Evolutionary conservation across 2,888 invertebrate species (phyloP).

Genomic region (Psylliodes chrysocephalus): DNA sequence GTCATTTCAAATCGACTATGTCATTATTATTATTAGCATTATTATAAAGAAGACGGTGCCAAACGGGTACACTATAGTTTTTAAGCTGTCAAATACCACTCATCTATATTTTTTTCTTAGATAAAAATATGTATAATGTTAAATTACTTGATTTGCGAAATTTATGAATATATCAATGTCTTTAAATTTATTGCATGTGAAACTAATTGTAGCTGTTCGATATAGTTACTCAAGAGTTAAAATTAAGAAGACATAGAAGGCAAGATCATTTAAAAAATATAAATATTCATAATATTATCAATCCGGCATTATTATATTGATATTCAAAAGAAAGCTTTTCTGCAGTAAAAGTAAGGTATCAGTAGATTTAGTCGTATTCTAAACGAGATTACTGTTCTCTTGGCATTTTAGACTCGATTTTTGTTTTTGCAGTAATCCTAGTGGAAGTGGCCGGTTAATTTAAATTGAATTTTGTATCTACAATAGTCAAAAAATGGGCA

Average conservation of each 20-base stretch:
- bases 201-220: conserved; percentile 39
- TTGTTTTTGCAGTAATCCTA: conserved; percentile 27
- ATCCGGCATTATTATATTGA: conserved; percentile 49
- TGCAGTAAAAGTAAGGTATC: conserved; percentile 52
- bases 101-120: conserved; percentile 43
- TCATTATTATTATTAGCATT: too few relatives aligned
- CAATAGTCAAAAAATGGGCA: too few relatives aligned
- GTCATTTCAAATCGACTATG: too few relatives aligned
- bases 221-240: conserved; percentile 29
- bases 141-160: conserved; percentile 48
- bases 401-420: conserved; percentile 57
- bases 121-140: conserved; percentile 28
- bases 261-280: conserved; percentile 19
- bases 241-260: conserved; percentile 19
- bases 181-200: conserved; percentile 49
- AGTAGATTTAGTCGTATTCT: conserved; percentile 56
- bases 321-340: conserved; percentile 50
- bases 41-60: not conserved
- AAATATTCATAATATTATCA: conserved; percentile 17
- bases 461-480: not conserved
- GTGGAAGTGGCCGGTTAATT: conserved; percentile 12
- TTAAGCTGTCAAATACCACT: conserved; percentile 22
- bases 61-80: conserved; percentile 4
- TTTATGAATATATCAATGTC: conserved; percentile 53
- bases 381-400: conserved; percentile 51